Conservation (phyloP, 2,888 invertebrate species). For the Heliconius sara region DNA sequence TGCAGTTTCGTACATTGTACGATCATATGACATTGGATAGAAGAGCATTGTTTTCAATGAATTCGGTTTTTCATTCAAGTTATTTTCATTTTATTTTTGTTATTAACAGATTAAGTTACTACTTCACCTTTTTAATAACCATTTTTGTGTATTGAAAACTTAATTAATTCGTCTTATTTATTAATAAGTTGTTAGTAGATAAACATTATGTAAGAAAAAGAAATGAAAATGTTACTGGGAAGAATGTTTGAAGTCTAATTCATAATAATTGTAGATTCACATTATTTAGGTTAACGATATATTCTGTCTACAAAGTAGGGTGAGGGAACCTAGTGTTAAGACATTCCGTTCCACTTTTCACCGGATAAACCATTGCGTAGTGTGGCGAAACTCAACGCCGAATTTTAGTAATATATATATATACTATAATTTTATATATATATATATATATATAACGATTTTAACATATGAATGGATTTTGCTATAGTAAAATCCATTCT, state of each 20-base stretch:
- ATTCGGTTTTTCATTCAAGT: neutral
- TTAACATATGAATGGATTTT: neutral
- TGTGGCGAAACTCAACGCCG: too few species aligned
- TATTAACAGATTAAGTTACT: neutral
- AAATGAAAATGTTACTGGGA: too few species aligned
- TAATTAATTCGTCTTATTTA: neutral
- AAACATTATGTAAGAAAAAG: too few species aligned
- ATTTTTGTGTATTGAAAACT: neutral
- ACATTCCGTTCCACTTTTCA: too few species aligned
- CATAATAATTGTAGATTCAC: too few species aligned
- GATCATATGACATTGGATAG: conserved; percentile 6
- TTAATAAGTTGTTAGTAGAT: too few species aligned
- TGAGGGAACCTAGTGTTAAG: too few species aligned
- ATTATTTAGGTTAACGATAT: too few species aligned
- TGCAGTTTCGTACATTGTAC: conserved; percentile 1
- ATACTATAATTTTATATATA: too few species aligned
- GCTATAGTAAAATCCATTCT: neutral
- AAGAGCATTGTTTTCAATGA: conserved; percentile 2
- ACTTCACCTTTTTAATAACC: neutral
- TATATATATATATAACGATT: neutral
- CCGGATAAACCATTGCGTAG: too few species aligned
- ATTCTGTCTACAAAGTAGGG: too few species aligned
- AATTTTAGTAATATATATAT: neutral
- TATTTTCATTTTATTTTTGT: neutral
- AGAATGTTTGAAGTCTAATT: too few species aligned